Conservation (phyloP, 2,113 vertebrate genomes). For the Indicator indicator region DNA sequence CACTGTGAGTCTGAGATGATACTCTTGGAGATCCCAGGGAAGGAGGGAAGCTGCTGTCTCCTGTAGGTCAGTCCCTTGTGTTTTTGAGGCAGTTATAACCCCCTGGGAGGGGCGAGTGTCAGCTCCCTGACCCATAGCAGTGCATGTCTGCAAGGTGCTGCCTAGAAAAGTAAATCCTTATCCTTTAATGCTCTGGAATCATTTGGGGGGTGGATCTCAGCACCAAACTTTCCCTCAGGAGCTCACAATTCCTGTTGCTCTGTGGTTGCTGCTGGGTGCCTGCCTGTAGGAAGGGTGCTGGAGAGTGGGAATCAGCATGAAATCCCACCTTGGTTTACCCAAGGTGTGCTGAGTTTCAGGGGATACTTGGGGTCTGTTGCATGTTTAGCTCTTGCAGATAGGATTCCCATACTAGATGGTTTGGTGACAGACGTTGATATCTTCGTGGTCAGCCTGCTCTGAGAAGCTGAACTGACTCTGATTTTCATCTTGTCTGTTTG, state of each 20-base stretch:
- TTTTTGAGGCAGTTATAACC: not conserved
- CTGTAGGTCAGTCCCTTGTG: accelerated
- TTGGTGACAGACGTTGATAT: not conserved
- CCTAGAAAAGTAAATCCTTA: conserved; percentile 11
- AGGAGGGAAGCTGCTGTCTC: not conserved
- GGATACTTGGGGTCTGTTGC: not conserved
- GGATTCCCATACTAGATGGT: not conserved
- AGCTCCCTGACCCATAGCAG: not conserved
- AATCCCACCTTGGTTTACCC: not conserved
- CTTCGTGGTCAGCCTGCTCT: not conserved
- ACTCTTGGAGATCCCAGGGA: not conserved
- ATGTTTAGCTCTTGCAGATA: not conserved
- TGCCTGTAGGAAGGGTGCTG: not conserved
- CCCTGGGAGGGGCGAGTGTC: not conserved
- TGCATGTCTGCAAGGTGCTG: not conserved
- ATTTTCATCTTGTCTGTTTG: not conserved
- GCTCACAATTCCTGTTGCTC: not conserved
- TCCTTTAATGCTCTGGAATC: conserved; percentile 24
- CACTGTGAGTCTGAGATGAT: not conserved
- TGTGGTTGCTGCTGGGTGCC: not conserved
- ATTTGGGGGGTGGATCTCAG: not conserved
- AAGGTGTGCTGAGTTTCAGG: not conserved
- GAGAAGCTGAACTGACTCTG: not conserved
- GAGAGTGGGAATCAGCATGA: not conserved
- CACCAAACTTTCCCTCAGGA: not conserved